Percentiles rank a stretch among this genome's conserved stretches.
Evolutionary conservation across 2,888 invertebrate genomes (phyloP).

Genomic region (Caenorhabditis sp.): DNA sequence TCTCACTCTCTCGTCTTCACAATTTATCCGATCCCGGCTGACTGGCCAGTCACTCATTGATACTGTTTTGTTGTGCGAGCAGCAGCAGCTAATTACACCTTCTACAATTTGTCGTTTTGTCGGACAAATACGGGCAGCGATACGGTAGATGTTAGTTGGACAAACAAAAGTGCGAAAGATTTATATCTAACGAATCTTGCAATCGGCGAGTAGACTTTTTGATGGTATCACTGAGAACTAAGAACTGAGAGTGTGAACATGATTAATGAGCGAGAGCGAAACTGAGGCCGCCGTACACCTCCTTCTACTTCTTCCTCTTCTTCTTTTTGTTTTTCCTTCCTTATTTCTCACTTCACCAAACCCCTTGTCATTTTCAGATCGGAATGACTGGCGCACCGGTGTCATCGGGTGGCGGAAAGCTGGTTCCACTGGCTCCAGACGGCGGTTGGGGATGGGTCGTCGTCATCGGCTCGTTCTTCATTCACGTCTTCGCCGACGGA

Average conservation of each 20-base stretch:
- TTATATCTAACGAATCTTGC: slow-evolving; percentile 15
- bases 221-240: slow-evolving; percentile 35
- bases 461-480: slow-evolving; percentile 89
- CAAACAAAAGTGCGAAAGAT: slow-evolving; percentile 37
- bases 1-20: neutral
- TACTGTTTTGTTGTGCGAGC: no score
- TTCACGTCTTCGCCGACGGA: slow-evolving; percentile 93
- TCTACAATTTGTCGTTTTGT: neutral
- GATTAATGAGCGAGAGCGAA: slow-evolving; percentile 57
- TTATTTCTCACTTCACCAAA: neutral
- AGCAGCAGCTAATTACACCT: slow-evolving; percentile 38
- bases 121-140: neutral
- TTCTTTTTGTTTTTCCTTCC: neutral
- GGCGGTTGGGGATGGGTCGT: slow-evolving; percentile 79
- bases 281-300: slow-evolving; percentile 21
- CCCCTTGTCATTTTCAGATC: slow-evolving; percentile 19
- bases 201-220: slow-evolving; percentile 6
- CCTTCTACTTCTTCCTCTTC: neutral
- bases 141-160: slow-evolving; percentile 26
- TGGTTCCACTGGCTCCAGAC: slow-evolving; percentile 75
- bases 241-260: slow-evolving; percentile 46
- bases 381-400: slow-evolving; percentile 57
- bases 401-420: slow-evolving; percentile 54
- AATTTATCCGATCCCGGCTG: no score
- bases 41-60: slow-evolving; percentile 10